Conservation (phyloP, 2,113 vertebrate species). For the Nansenia antarctica region DNA sequence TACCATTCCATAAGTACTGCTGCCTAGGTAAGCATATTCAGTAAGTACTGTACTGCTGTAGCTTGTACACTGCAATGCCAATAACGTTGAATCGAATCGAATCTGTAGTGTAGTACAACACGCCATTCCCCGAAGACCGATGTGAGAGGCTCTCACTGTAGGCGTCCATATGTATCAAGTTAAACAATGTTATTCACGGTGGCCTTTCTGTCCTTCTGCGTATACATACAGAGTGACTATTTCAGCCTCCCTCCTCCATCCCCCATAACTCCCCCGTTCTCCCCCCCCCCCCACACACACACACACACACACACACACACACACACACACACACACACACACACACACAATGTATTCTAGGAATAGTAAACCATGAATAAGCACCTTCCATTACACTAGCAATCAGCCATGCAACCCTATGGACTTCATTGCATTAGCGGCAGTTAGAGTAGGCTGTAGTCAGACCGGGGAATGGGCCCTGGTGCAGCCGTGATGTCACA, state of each 20-base stretch:
- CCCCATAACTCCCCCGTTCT: background rate
- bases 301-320: too few species aligned
- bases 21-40: too few species aligned
- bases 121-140: background rate
- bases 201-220: background rate
- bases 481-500: constrained; percentile 23
- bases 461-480: constrained; percentile 26
- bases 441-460: constrained; percentile 12
- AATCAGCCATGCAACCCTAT: constrained; percentile 40
- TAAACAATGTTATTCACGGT: background rate
- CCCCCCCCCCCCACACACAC: background rate
- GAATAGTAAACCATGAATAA: constrained; percentile 15
- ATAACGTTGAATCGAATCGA: too few species aligned
- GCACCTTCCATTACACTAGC: constrained; percentile 35
- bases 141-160: background rate
- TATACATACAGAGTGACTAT: background rate
- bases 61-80: too few species aligned
- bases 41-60: background rate
- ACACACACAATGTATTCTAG: constrained; percentile 17
- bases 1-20: background rate
- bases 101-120: too few species aligned
- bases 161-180: background rate
- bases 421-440: constrained; percentile 29
- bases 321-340: too few species aligned
- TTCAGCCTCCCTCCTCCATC: too few species aligned